Percentiles rank a stretch among this genome's conserved stretches.
Conservation (phyloP, 2,888 invertebrate species). For the Eudasyphora cyanicolor region DNA sequence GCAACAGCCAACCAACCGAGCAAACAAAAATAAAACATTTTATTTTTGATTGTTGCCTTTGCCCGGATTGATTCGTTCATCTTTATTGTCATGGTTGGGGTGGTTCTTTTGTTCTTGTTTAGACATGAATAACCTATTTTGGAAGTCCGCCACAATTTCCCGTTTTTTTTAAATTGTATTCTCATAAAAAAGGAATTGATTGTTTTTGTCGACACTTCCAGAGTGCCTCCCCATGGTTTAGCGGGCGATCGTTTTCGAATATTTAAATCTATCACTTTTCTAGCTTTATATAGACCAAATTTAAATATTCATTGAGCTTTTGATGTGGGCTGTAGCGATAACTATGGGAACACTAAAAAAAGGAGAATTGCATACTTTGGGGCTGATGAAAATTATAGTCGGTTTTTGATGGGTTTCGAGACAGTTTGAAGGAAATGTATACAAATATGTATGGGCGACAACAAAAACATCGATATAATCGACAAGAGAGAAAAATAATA, state of each 20-base stretch:
- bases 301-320: slow-evolving; percentile 57
- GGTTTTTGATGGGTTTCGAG: neutral
- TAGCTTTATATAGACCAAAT: slow-evolving; percentile 24
- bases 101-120: slow-evolving; percentile 1
- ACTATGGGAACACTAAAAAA: neutral
- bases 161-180: neutral
- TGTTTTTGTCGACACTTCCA: neutral
- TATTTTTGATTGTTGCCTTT: slow-evolving; percentile 15
- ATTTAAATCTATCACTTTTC: slow-evolving; percentile 41
- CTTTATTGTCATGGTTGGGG: slow-evolving; percentile 9
- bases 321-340: neutral
- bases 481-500: too few relatives aligned
- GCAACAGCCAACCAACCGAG: neutral
- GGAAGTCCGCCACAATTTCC: neutral
- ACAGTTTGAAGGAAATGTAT: too few relatives aligned
- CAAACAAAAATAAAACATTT: slow-evolving; percentile 7
- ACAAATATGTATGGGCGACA: too few relatives aligned
- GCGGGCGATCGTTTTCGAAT: slow-evolving; percentile 28
- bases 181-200: slow-evolving; percentile 3
- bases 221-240: slow-evolving; percentile 10
- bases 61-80: slow-evolving; percentile 20
- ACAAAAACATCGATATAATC: too few relatives aligned
- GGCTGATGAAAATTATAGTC: neutral
- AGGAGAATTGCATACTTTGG: neutral
- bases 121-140: slow-evolving; percentile 31